phyloP scores from a whole-genome alignment of 2,113 vertebrate genomes.

The Capra hircus region DNA sequence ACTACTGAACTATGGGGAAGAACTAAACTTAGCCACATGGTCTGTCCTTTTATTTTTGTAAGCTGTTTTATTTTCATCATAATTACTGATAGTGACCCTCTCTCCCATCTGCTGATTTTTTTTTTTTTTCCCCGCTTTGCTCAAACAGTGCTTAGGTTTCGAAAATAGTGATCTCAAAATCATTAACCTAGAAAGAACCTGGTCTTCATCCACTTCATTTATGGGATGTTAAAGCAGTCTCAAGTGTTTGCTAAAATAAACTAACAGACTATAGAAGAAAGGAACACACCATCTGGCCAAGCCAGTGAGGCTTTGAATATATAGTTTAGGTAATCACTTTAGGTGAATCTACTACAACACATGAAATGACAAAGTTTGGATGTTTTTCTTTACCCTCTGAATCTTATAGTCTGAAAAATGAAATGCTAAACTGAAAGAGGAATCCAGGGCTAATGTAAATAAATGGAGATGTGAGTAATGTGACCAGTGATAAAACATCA shows the following conservation, averaged over 20 bases:
- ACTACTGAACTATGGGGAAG: not conserved
- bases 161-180: slow-evolving; percentile 54
- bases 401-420: not conserved
- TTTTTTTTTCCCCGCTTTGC: not conserved
- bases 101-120: slow-evolving; percentile 32
- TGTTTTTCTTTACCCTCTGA: not conserved
- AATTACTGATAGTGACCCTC: not conserved
- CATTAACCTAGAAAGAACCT: slow-evolving; percentile 64
- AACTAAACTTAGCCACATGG: not conserved
- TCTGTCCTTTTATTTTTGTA: slow-evolving; percentile 24
- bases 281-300: slow-evolving; percentile 20
- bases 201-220: slow-evolving; percentile 42
- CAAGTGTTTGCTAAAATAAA: slow-evolving; percentile 65
- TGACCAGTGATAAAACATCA: not conserved
- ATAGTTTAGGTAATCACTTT: slow-evolving; percentile 36
- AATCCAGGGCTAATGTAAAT: not conserved
- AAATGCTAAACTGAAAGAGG: not conserved
- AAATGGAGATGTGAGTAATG: not conserved
- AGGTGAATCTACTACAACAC: slow-evolving; percentile 28
- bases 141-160: slow-evolving; percentile 57
- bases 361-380: not conserved
- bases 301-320: slow-evolving; percentile 19
- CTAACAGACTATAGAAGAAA: slow-evolving; percentile 24
- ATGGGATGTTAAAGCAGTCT: slow-evolving; percentile 41
- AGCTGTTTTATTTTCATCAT: slow-evolving; percentile 31